Evolutionary conservation across 1,140 invertebrate species (phyloP), one percentile per base, ranked within the genome.

Genomic region (Calephelis nemesis): DNA sequence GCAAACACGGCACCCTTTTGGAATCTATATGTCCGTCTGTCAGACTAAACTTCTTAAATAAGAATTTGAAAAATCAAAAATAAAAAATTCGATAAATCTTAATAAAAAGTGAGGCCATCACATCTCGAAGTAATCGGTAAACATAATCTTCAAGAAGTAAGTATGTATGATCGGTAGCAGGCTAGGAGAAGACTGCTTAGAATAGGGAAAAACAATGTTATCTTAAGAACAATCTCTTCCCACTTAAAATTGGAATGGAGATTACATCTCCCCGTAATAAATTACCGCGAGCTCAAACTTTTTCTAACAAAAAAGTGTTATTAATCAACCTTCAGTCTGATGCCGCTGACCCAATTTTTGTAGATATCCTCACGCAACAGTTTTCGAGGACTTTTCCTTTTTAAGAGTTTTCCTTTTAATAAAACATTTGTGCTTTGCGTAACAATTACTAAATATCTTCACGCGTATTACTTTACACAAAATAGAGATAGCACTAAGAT

Each of bases 311-410:
- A 19, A 54, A 54, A 54, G 15, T 13, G 52, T 19, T 10, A 54
- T 54, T 52, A 54, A 54, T 54, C 52, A 54, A 54, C 52, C 15
- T 54, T 54, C 52, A 54, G 52, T 65, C 50, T 52, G 49, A 19
- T 52, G 12, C 60, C 39, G 42, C 13, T 49, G 50, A 65, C 63
- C 63, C 19, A 52, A 65, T 65, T 65, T 42, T 42, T 9, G 42
- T 52, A 65, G 8, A 9, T 54, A 40, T 10, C 13, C 47, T 39
- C 63, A 65, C 63, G 63, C 63, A 39, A 65, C 15, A 40, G 10
- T 15, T 40, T 30, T 19, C 63, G 63, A 65, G 63, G 63, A 65
- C 63, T 50, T 39, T 65, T 65, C 63, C 63, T 65, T 65, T 65
- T 52, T 63, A n/a, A 48, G 48, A n/a, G 11, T 52, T 65, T 30